These are phyloP conservation scores for Choloepus hoffmanni DNA, from an alignment of 2,113 vertebrate genomes.

Conservation along the genomic window DNA sequence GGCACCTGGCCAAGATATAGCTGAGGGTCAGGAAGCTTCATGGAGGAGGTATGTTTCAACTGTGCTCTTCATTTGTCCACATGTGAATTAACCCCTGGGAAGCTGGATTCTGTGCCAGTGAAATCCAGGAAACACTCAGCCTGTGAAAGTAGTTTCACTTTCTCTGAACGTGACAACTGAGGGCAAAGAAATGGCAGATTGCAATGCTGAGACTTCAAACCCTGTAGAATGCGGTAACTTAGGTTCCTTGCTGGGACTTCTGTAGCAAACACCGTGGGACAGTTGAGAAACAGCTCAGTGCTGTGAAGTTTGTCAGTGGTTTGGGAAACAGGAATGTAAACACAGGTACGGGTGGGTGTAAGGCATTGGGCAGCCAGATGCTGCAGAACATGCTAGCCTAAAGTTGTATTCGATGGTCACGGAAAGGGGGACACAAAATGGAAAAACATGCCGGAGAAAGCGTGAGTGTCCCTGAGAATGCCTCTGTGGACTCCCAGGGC, in stretches of 20 bases:
- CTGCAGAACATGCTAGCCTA: neutral
- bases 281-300: neutral
- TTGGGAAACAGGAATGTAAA: neutral
- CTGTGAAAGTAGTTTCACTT: neutral
- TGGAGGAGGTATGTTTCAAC: neutral
- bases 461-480: neutral
- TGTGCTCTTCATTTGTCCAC: neutral
- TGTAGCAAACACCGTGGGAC: fast-evolving
- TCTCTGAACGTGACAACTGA: neutral
- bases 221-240: fast-evolving
- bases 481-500: neutral
- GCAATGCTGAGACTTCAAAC: fast-evolving
- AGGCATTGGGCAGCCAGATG: neutral
- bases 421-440: neutral
- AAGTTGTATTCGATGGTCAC: neutral
- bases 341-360: fast-evolving
- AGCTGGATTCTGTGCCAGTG: neutral
- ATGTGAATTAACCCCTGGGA: neutral
- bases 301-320: fast-evolving
- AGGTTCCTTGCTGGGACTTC: neutral
- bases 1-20: neutral
- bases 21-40: neutral
- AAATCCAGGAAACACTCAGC: neutral
- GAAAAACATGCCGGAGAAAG: neutral
- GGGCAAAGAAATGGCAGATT: neutral